Evolutionary conservation across 2,113 vertebrate genomes (phyloP).

Genomic region (Oncorhynchus keta): DNA sequence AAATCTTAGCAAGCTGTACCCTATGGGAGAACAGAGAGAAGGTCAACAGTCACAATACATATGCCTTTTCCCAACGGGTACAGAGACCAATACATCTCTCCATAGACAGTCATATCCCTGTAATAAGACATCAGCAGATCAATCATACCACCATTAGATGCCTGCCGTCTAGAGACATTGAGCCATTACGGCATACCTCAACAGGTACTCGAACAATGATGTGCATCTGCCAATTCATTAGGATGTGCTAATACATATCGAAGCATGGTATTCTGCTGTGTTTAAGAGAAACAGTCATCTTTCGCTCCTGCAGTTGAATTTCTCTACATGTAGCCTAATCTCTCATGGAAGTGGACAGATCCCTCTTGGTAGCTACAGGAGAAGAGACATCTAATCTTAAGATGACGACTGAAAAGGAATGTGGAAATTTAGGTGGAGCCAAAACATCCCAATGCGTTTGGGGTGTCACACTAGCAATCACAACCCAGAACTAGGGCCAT

Average conservation of each 20-base stretch:
- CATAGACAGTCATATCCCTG: too few species aligned
- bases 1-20: not conserved
- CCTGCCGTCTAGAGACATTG: too few species aligned
- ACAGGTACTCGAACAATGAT: too few species aligned
- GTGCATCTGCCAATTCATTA: too few species aligned
- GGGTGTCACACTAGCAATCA: constrained; percentile 52
- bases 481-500: constrained; percentile 60
- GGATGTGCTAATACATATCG: too few species aligned
- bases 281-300: too few species aligned
- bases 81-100: too few species aligned
- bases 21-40: constrained; percentile 32
- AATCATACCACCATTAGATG: too few species aligned
- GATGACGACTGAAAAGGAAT: constrained; percentile 9
- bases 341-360: not conserved
- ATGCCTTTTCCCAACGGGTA: constrained; percentile 7
- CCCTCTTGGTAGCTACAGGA: not conserved
- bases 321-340: constrained; percentile 21
- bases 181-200: too few species aligned
- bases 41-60: constrained; percentile 56
- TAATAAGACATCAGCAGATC: too few species aligned
- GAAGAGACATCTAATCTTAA: not conserved
- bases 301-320: not conserved
- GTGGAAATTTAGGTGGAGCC: constrained; percentile 14
- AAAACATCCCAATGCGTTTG: constrained; percentile 34
- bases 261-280: too few species aligned